These are phyloP conservation scores for Zalophus californianus DNA, from an alignment of 2,797 vertebrate species.

Conservation along the genomic window DNA sequence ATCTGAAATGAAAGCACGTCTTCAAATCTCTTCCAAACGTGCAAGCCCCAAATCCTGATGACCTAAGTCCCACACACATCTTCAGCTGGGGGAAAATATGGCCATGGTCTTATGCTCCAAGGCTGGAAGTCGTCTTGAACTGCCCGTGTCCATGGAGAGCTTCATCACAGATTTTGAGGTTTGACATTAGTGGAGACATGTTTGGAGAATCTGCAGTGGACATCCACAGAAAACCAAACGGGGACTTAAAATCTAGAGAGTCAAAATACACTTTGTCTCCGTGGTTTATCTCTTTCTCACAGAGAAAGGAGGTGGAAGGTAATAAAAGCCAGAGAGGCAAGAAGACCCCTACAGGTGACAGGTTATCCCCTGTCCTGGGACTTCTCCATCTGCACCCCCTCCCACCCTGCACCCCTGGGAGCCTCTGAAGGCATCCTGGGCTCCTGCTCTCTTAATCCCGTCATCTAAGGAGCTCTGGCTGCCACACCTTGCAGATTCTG, in stretches of 20 bases:
- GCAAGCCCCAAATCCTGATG: background rate
- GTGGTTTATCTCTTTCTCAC: background rate
- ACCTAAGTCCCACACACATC: fast-evolving
- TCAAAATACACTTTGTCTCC: background rate
- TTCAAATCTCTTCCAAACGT: background rate
- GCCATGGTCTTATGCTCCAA: fast-evolving
- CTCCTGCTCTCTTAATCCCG: background rate
- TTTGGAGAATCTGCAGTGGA: background rate
- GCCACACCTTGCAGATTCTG: fast-evolving
- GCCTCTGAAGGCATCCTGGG: no score
- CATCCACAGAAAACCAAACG: background rate
- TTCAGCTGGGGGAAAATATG: fast-evolving
- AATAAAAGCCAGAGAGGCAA: no score
- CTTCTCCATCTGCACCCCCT: background rate
- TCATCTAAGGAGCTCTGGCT: fast-evolving
- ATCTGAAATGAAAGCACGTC: background rate
- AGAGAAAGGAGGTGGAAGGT: no score
- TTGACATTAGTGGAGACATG: background rate
- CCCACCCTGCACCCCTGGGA: background rate
- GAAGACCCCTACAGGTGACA: fast-evolving
- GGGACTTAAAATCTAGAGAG: fast-evolving
- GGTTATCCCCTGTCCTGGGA: fast-evolving
- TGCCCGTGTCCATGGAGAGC: fast-evolving
- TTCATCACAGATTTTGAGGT: fast-evolving
- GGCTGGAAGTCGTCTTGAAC: no score